Evolutionary conservation across 2,797 vertebrate genomes (phyloP).

Genomic region (Enteromius unitaeniatus): DNA sequence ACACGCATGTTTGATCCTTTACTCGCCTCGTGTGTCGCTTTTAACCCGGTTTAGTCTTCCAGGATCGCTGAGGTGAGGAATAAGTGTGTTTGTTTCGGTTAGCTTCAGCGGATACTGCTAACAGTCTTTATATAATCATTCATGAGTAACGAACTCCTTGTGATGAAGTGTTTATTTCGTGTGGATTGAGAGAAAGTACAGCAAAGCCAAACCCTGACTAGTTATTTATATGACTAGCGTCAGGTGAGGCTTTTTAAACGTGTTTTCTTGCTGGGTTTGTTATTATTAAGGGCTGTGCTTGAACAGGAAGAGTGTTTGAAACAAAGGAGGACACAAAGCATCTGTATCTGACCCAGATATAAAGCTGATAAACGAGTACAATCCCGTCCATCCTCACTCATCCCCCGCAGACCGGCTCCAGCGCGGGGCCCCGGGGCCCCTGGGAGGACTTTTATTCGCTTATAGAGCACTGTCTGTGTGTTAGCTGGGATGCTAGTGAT

Average conservation of each 20-base stretch:
- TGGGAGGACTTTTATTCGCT: not conserved
- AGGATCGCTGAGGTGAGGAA: not conserved
- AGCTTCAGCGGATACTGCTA: not conserved
- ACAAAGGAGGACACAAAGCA: constrained; percentile 60
- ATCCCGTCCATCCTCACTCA: not conserved
- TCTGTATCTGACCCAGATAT: not conserved
- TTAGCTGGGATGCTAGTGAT: constrained; percentile 53
- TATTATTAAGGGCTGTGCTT: not conserved
- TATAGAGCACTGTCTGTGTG: not conserved
- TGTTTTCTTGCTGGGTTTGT: too few relatives aligned
- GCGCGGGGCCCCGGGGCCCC: not conserved
- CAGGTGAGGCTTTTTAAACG: too few relatives aligned
- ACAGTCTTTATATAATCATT: too few relatives aligned
- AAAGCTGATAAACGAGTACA: not conserved
- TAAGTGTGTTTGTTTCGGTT: not conserved
- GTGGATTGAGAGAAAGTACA: not conserved
- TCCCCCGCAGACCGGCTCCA: not conserved
- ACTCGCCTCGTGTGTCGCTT: not conserved
- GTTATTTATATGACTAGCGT: too few relatives aligned
- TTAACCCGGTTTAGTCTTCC: not conserved
- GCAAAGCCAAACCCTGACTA: not conserved
- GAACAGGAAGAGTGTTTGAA: constrained; percentile 42
- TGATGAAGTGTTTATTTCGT: not conserved
- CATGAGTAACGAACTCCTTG: not conserved
- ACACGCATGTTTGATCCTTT: too few relatives aligned